Base-by-base conservation (phyloP, 2,113 vertebrate genomes). In the Bujurquina vittata region DNA sequence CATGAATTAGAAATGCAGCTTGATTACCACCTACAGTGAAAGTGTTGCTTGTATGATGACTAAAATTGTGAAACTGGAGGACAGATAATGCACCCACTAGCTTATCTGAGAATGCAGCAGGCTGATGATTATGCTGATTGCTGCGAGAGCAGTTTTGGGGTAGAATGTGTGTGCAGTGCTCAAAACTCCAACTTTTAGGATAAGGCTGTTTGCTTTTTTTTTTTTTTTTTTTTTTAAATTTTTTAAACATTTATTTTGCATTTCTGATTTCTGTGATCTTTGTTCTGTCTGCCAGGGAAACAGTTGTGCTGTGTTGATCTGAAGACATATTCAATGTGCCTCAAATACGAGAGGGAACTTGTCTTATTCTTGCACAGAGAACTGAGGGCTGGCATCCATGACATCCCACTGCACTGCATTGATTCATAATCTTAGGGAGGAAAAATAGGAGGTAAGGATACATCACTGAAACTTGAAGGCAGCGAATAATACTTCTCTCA, bases 401-500 rank as follows among this genome's bases (percentile, higher is more conserved):
- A 89, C 90, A 91, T 86, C 77, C 86, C 77, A 60, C 77, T 15
- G 63, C 84, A 73, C 62, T 83, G 77, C 83, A 86, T 84, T 88
- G 89, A 93, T 93, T 93, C 89, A 91, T 93, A 93, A 91, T 90
- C 81, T 80, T 84, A 67, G 61, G 77, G 69, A 91, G 79, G 49
- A 77, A 75, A 89, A 91, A 90, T 83, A 88, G 83, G 57, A 84
- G 79, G 77, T 88, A 76, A 84, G 72, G 83, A 91, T 89, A 88
- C 81, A 92, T 87, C 59, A 88, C 73, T 87, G 91, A 91, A 91
- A 86, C 65, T 78, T 80, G 75, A 87, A 92, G 81, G 62, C 79
- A 79, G 80, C 62, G 88, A 93, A 93, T 87, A 93, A 89, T 92
- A 88, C 77, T 88, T 86, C 67, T 69, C 83, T 93, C 86, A 93